phyloP scores from a whole-genome alignment of 2,888 invertebrate genomes.

The Frankliniella fusca region DNA sequence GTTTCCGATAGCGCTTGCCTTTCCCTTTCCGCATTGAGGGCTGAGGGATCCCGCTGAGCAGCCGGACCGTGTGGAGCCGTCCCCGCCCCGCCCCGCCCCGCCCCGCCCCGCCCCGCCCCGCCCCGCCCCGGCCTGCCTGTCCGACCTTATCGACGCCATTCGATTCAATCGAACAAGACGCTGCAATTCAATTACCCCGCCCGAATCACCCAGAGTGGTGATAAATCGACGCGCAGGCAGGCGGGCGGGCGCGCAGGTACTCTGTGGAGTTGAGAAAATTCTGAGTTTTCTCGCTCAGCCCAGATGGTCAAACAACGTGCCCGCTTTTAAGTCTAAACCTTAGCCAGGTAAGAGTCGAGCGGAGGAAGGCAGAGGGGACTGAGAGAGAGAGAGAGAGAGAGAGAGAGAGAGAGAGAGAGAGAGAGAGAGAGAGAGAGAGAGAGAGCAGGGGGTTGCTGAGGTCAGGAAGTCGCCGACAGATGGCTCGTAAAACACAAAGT shows the following conservation, averaged over 20 bases:
- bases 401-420: constrained; percentile 8
- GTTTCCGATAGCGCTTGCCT: too few species aligned
- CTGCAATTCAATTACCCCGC: neutral
- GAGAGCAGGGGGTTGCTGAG: neutral
- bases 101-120: neutral
- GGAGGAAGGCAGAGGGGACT: neutral
- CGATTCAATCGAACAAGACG: neutral
- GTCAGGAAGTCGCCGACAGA: neutral
- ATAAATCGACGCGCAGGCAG: neutral
- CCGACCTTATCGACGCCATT: neutral
- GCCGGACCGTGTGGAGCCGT: too few species aligned
- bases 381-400: neutral
- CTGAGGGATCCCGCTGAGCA: neutral
- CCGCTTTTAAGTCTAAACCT: neutral
- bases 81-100: too few species aligned
- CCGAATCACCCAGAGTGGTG: neutral
- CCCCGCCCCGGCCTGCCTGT: neutral
- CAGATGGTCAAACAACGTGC: neutral
- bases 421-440: constrained; percentile 12
- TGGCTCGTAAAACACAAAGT: neutral
- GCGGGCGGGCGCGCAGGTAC: neutral
- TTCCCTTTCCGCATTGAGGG: neutral
- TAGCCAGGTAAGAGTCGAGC: too few species aligned
- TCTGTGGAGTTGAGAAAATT: neutral
- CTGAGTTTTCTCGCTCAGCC: neutral